Evolutionary conservation across 2,797 vertebrate species (phyloP), one percentile per base, ranked within the genome.

Genomic region (Taenioides sp.): DNA sequence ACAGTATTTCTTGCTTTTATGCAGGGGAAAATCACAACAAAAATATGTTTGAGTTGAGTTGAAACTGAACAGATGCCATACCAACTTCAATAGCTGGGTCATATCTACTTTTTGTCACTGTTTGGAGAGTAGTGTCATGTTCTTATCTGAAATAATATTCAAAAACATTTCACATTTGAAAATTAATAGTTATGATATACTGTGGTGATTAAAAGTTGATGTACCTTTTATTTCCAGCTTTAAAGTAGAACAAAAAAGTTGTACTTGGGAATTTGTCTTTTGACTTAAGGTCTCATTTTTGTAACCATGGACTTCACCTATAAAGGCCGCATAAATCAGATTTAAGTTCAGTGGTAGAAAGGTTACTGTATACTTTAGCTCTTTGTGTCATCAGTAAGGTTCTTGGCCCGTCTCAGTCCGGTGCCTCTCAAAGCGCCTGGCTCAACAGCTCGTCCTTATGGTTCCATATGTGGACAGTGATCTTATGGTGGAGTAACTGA

Each of bases 401-500:
- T 70, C 63, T 81, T 73, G n/a, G 71, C 67, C 60, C 85, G n/a
- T 55, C 55, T 37, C 43, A 74, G 60, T 4, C 79, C 79, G 94
- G 14, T 82, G 50, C 64, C 84, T 89, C 47, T 92, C 89, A 66
- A 71, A 78, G 62, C 74, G 87, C 92, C 85, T 90, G 92, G 37
- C 74, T 73, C 2, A 87, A 92, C 65, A 95, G 55, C 70, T 85
- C 94, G 17, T 94, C 91, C 75, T 89, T 94, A 11, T 76, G 34
- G 1, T 34, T 34, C 34, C 7, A 34, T 34, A 34, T 34, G 34
- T 34, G 34, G 34, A 34, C 34, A 34, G 34, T 7, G 34, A 34
- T 34, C 83, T 92, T 94, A 77, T 96, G 93, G 69, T 90, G 86
- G 27, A 83, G 87, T 2, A 96, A 79, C 86, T 92, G 93, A 78